Evolutionary conservation across 1,140 invertebrate species (phyloP).

Genomic region (Leptinotarsa texana): DNA sequence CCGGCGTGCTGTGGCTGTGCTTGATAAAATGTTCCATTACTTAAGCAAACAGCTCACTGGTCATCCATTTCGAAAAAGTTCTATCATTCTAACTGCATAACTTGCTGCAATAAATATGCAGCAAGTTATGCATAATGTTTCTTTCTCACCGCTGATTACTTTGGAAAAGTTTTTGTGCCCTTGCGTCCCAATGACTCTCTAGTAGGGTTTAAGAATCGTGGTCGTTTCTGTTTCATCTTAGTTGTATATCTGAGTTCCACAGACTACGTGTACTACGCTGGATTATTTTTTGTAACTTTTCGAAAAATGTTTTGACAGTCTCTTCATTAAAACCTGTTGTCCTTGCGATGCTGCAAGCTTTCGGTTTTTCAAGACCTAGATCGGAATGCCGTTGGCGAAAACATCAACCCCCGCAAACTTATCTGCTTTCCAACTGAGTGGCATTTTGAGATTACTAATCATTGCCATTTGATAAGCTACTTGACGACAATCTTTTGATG

Average conservation of each 20-base stretch:
- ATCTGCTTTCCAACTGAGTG: no score
- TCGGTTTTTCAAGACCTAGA: slow-evolving; percentile 40
- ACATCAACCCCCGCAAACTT: no score
- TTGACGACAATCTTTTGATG: no score
- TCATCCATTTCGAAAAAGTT: slow-evolving; percentile 32
- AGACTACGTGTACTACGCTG: slow-evolving; percentile 26
- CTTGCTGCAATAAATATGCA: slow-evolving; percentile 13
- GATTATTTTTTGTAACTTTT: slow-evolving; percentile 50
- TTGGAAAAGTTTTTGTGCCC: no score
- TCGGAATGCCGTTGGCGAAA: no score
- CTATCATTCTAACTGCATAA: no score
- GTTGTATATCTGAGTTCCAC: slow-evolving; percentile 53
- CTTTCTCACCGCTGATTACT: no score
- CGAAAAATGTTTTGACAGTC: slow-evolving; percentile 50
- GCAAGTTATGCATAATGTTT: no score
- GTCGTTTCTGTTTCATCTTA: slow-evolving; percentile 56
- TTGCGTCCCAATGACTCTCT: no score
- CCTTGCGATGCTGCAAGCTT: slow-evolving; percentile 53
- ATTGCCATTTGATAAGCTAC: no score
- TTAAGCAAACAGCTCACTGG: slow-evolving; percentile 25
- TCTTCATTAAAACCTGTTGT: slow-evolving; percentile 38
- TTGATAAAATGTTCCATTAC: slow-evolving; percentile 52
- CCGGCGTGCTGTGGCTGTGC: slow-evolving; percentile 50
- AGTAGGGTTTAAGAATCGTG: slow-evolving; percentile 33
- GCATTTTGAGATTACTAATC: no score